Percentiles rank a stretch among this genome's conserved stretches.
Evolutionary conservation across 2,888 invertebrate genomes (phyloP).

Genomic region (Xestia rhomboidea): DNA sequence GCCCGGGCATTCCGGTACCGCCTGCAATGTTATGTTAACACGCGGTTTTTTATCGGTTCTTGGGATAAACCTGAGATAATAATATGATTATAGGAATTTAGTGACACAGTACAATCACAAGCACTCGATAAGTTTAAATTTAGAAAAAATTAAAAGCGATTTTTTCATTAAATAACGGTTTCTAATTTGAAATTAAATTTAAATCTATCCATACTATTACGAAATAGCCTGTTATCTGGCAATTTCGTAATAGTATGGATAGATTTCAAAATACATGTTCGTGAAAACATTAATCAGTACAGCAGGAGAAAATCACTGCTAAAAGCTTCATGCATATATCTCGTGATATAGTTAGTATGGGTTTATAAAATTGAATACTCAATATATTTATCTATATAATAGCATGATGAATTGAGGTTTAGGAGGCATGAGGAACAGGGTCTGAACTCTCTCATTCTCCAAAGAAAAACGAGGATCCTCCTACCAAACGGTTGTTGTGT

Average conservation of each 20-base stretch:
- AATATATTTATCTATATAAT: background rate
- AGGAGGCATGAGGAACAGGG: background rate
- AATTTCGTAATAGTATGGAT: background rate
- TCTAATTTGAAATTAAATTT: background rate
- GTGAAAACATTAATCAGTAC: background rate
- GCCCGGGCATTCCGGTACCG: constrained; percentile 83
- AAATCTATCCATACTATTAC: too few species aligned
- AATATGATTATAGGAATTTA: background rate
- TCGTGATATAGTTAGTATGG: background rate
- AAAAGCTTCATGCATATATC: background rate
- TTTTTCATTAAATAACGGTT: too few species aligned
- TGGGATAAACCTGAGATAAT: background rate
- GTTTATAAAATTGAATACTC: background rate
- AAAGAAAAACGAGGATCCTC: too few species aligned
- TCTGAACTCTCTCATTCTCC: background rate
- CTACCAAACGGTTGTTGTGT: background rate
- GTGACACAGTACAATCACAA: background rate
- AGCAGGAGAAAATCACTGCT: background rate
- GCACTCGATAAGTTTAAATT: background rate
- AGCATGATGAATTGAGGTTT: background rate
- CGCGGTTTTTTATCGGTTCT: background rate
- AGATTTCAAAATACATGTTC: background rate
- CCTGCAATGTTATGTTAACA: constrained; percentile 75
- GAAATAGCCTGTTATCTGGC: too few species aligned
- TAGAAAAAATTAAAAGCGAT: background rate